Conservation (phyloP, 1,140 invertebrate species). For the Neodiprion fabricii region DNA sequence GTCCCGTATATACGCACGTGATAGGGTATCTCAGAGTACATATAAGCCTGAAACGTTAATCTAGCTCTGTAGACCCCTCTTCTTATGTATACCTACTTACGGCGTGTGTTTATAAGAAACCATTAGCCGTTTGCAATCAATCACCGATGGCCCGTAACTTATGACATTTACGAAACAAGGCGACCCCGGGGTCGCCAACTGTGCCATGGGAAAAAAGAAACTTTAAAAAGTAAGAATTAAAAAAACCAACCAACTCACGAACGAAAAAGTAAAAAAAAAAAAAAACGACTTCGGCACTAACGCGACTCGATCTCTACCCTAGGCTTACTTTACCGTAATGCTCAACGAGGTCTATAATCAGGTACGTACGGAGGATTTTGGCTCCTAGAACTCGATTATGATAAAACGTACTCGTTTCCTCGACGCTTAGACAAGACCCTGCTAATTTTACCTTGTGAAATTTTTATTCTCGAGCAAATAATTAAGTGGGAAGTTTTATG, state of each 20-base stretch:
- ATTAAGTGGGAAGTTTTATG: no score
- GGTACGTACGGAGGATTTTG: background rate
- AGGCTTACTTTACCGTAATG: background rate
- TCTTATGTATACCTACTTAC: background rate
- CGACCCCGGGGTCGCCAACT: constrained; percentile 6
- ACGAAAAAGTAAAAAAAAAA: no score
- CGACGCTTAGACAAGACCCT: no score
- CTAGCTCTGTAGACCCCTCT: background rate
- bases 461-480: no score
- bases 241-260: no score
- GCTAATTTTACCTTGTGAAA: no score
- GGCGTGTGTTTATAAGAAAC: background rate
- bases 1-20: no score
- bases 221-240: background rate
- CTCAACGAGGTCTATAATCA: background rate
- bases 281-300: no score
- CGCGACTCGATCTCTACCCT: background rate
- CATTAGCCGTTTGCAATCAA: constrained; percentile 7
- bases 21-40: no score
- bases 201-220: background rate
- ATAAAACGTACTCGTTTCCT: no score
- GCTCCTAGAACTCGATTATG: no score
- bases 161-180: constrained; percentile 4
- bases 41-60: background rate
- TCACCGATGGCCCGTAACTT: background rate